Evolutionary conservation across 2,797 vertebrate species (phyloP).

Genomic region (Falco peregrinus): DNA sequence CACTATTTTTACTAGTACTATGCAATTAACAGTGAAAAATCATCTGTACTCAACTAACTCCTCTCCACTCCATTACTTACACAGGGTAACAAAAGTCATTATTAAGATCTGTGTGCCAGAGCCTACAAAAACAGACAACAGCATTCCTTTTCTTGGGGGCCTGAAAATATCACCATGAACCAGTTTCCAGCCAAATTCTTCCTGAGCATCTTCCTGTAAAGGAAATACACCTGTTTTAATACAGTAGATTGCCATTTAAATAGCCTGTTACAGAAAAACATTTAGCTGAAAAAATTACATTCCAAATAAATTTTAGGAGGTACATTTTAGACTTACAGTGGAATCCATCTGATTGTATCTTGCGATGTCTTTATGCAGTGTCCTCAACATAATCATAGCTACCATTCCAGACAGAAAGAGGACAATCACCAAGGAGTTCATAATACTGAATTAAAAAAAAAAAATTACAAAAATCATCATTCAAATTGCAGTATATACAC

Average conservation of each 20-base stretch:
- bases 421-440: slow-evolving; percentile 96
- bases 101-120: slow-evolving; percentile 94
- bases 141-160: slow-evolving; percentile 92
- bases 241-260: slow-evolving; percentile 70
- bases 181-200: slow-evolving; percentile 93
- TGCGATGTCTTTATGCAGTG: slow-evolving; percentile 93
- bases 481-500: background rate
- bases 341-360: slow-evolving; percentile 97
- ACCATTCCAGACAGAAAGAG: slow-evolving; percentile 95
- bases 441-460: slow-evolving; percentile 81
- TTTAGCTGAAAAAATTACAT: slow-evolving; percentile 19
- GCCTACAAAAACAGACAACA: slow-evolving; percentile 91
- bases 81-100: slow-evolving; percentile 93
- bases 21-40: background rate
- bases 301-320: background rate
- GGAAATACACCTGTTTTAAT: slow-evolving; percentile 64
- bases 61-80: slow-evolving; percentile 68
- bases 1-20: background rate
- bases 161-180: slow-evolving; percentile 91
- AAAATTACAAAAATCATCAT: background rate
- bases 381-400: slow-evolving; percentile 94
- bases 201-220: slow-evolving; percentile 91
- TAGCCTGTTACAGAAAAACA: background rate
- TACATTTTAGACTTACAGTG: slow-evolving; percentile 80
- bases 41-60: background rate